Conservation (phyloP, 2,888 invertebrate genomes). For the Orchesellides sinensis region DNA sequence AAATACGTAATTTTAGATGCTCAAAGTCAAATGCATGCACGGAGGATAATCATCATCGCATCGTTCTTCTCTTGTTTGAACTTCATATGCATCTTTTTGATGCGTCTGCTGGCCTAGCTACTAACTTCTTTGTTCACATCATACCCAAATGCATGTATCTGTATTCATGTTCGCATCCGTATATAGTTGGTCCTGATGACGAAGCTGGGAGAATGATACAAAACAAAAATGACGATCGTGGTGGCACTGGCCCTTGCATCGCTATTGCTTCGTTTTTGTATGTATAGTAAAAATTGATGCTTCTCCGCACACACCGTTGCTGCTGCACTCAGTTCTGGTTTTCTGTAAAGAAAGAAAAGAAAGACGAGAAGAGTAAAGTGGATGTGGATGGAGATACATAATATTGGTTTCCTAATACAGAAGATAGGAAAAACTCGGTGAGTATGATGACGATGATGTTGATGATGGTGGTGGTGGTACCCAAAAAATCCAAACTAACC, state of each 20-base stretch:
- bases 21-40: no score
- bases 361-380: conserved; percentile 39
- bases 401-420: conserved; percentile 2
- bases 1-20: no score
- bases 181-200: conserved; percentile 11
- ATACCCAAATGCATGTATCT: no score
- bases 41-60: no score
- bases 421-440: conserved; percentile 41
- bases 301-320: conserved; percentile 18
- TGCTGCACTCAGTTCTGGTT: conserved; percentile 26
- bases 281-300: background rate
- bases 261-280: background rate
- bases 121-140: no score
- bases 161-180: no score
- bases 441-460: conserved; percentile 25
- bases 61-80: no score
- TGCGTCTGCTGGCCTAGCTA: no score
- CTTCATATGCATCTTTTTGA: no score
- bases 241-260: conserved; percentile 55
- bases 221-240: conserved; percentile 46
- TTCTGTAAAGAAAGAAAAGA: conserved; percentile 16
- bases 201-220: conserved; percentile 26
- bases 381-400: conserved; percentile 41
- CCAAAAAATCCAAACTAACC: conserved; percentile 56
- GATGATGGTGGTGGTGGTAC: conserved; percentile 52